A percentile compares a stretch with the other conserved stretches of the same genome.
Evolutionary conservation across 2,797 vertebrate species (phyloP).

Genomic region (Protosalanx chinensis): DNA sequence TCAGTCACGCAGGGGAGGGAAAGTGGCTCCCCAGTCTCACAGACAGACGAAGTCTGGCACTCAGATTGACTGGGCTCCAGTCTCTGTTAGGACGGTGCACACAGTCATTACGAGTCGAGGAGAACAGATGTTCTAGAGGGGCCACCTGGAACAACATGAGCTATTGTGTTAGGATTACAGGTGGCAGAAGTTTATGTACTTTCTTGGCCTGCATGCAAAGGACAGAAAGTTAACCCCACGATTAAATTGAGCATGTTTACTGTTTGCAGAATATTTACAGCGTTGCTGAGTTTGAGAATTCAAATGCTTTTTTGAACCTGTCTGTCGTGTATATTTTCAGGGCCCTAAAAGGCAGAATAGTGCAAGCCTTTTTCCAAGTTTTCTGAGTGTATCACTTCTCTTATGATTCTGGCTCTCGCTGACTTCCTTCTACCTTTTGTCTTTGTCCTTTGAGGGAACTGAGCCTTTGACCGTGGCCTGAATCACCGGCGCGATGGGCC

Average conservation of each 20-base stretch:
- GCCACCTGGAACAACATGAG: constrained; percentile 33
- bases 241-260: not conserved
- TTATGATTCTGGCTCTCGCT: not conserved
- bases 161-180: constrained; percentile 18
- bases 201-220: constrained; percentile 10
- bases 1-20: constrained; percentile 17
- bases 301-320: too few relatives aligned
- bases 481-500: not conserved
- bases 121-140: constrained; percentile 33
- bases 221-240: not conserved
- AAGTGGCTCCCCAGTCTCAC: constrained; percentile 28
- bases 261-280: too few relatives aligned
- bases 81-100: constrained; percentile 25
- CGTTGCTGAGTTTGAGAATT: too few relatives aligned
- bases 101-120: constrained; percentile 26
- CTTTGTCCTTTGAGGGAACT: not conserved
- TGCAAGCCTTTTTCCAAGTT: too few relatives aligned
- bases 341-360: too few relatives aligned
- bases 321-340: too few relatives aligned
- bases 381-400: too few relatives aligned
- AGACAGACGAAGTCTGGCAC: constrained; percentile 22
- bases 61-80: constrained; percentile 19
- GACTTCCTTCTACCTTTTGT: not conserved
- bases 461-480: not conserved
- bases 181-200: constrained; percentile 6